Evolutionary conservation across 2,113 vertebrate genomes (phyloP).

Genomic region (Rana temporaria): DNA sequence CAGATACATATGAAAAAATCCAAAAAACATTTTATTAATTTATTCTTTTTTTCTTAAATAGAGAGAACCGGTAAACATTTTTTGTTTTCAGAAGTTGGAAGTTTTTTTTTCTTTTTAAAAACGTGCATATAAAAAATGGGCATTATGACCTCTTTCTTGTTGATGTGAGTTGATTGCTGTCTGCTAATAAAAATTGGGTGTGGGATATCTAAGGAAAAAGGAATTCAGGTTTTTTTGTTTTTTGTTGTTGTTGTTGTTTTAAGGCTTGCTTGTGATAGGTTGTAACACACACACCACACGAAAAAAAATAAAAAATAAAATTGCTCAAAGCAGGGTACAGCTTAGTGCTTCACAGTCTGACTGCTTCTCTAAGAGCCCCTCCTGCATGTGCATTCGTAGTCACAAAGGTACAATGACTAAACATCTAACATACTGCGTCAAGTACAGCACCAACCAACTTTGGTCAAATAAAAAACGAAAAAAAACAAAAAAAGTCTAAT

Average conservation of each 20-base stretch:
- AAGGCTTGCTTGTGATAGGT: slow-evolving; percentile 92
- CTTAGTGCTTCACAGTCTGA: slow-evolving; percentile 88
- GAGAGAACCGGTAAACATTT: slow-evolving; percentile 90
- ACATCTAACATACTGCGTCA: slow-evolving; percentile 84
- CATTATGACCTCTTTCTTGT: slow-evolving; percentile 81
- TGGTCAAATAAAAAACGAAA: slow-evolving; percentile 83
- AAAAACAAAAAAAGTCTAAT: slow-evolving; percentile 73
- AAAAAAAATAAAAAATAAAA: slow-evolving; percentile 63
- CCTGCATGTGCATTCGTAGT: slow-evolving; percentile 84
- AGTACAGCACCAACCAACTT: slow-evolving; percentile 88
- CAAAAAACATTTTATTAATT: slow-evolving; percentile 79
- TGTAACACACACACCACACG: slow-evolving; percentile 70
- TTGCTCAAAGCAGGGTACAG: slow-evolving; percentile 86
- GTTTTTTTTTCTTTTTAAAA: slow-evolving; percentile 76
- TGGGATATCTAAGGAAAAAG: slow-evolving; percentile 82
- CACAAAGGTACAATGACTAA: slow-evolving; percentile 82
- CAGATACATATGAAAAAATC: slow-evolving; percentile 86
- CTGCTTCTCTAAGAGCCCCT: slow-evolving; percentile 87
- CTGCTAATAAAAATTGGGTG: slow-evolving; percentile 87
- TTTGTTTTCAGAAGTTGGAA: slow-evolving; percentile 87
- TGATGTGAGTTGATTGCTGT: slow-evolving; percentile 85
- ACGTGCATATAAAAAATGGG: slow-evolving; percentile 93
- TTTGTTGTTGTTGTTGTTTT: slow-evolving; percentile 73
- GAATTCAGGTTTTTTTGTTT: slow-evolving; percentile 75
- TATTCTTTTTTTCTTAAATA: slow-evolving; percentile 79